Base-by-base conservation (phyloP, 2,113 vertebrate genomes). In the Pardalotus punctatus region DNA sequence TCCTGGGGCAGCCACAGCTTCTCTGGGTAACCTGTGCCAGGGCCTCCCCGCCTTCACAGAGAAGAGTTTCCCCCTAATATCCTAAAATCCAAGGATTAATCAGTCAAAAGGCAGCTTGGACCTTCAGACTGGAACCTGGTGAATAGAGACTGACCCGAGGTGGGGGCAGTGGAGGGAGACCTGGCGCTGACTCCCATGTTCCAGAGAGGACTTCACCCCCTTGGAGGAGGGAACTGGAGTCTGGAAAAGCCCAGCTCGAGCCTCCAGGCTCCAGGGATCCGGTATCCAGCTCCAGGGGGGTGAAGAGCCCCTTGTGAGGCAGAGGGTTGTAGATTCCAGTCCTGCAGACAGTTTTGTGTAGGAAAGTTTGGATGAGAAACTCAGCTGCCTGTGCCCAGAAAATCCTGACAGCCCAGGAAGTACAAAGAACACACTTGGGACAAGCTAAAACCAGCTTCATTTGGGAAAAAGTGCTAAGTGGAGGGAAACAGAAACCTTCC, bases 221-320 rank as follows among this genome's bases (percentile, higher is more conserved):
- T 76, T 6, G 20, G 57, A 80, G 38, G 8, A 67, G 47, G 66
- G 43, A 91, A 40, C 51, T 25, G 61, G 50, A 36, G 45, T 3
- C 9, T 2, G 5, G 77, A 50, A 81, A 50, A 84, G 72, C 47
- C 50, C 93, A 83, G 31, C n/a, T 45, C 7, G 2, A 50, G 6
- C 4, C 70, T 77, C 24, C 84, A 78, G 47, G 50, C 14, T 54
- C 71, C 29, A 4, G 2, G 14, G 64, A 66, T 12, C 10, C 0
- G 0, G 11, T 12, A 21, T 11, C 47, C 50, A 40, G 6, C 36
- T 19, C 24, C 25, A 43, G 0, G 0, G 0, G 38, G 33, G 10
- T 3, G 2, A 38, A 29, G 27, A 33, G 13, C 38, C 42, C 45
- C 4, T 0, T 29, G 25, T 0, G 14, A 27, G 19, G 17, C 54